Percentiles rank a stretch among this genome's conserved stretches.
Conservation (phyloP, 2,113 vertebrate genomes). For the Xyrauchen texanus region DNA sequence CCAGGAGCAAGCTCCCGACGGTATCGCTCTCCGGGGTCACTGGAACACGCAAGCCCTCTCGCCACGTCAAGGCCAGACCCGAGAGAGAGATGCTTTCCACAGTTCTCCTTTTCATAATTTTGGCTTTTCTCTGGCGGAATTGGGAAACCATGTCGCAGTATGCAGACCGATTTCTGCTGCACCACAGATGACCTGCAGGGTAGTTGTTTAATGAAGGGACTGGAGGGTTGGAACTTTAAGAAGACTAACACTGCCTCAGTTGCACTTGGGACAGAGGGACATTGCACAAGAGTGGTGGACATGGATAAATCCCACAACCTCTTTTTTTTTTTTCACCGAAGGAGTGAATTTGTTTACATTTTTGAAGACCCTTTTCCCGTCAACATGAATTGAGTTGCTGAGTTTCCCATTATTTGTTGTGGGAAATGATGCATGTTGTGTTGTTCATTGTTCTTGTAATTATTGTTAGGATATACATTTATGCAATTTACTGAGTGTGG, state of each 20-base stretch:
- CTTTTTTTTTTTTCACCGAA: constrained; percentile 51
- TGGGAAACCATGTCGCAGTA: constrained; percentile 89
- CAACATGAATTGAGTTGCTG: constrained; percentile 81
- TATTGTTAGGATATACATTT: constrained; percentile 55
- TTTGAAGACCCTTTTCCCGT: constrained; percentile 82
- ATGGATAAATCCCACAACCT: constrained; percentile 29
- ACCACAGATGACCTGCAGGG: constrained; percentile 83
- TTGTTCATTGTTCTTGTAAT: constrained; percentile 68
- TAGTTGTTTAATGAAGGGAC: constrained; percentile 27
- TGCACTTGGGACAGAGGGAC: constrained; percentile 59
- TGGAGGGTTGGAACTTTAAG: constrained; percentile 21
- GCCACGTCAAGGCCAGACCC: too few relatives aligned
- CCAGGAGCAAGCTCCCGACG: too few relatives aligned
- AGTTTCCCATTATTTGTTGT: constrained; percentile 54
- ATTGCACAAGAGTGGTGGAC: constrained; percentile 50
- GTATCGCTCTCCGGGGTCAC: too few relatives aligned
- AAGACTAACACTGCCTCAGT: constrained; percentile 54
- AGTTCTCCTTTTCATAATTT: constrained; percentile 83
- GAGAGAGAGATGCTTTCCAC: constrained; percentile 92
- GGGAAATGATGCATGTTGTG: constrained; percentile 66
- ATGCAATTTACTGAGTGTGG: constrained; percentile 60
- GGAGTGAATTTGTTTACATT: constrained; percentile 90
- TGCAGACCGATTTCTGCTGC: constrained; percentile 82
- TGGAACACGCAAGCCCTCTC: too few relatives aligned
- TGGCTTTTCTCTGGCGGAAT: constrained; percentile 94